Evolutionary conservation across 92 coral and sea anemone species (phyloP), one percentile per base, ranked within the genome.

Genomic region (Epizoanthus illoricatus): DNA sequence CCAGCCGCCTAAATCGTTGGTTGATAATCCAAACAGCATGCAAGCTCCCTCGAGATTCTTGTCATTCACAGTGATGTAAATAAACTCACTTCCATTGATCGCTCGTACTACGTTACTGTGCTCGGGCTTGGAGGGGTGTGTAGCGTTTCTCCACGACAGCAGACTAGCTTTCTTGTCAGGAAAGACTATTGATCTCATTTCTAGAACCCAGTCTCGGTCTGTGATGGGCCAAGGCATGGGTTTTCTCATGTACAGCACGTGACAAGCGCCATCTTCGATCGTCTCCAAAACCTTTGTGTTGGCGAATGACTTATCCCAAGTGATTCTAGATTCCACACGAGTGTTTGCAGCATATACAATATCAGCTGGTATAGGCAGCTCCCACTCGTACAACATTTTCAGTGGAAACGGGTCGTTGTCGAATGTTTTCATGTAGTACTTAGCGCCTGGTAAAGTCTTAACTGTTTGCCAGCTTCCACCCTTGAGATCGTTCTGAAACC

Each of bases 1-100:
- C 81, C 81, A 76, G 55, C 81, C 81, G 12, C 81, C 56, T 15
- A 76, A 59, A 41, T 76, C 81, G 20, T 76, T 76, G 58, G 81
- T 76, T 21, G 81, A 60, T 58, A 76, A 61, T 18, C 81, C 81
- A 36, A 60, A 76, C 69, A 76, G 15, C 20, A 19, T 60, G 33
- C 81, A 76, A 24, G 81, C 70, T 28, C 19, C 15, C 5, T 41
- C 81, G 4, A 70, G 81, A 19, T 76, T 41, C 57, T 61, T 58
- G 19, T 40, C 33, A 16, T 39, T 60, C 67, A 11, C 18, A 18
- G 69, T 61, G n/a, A 76, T 76, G 69, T 61, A 76, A 18, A 76
- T 59, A 61, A 76, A 76, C 70, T 76, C 81, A 52, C 21, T 76
- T 17, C 81, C 81, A 76, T 60, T 59, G 36, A 76, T 49, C 19